Base-by-base conservation (phyloP, 2,797 vertebrate species). In the Eutrigla gurnardus region DNA sequence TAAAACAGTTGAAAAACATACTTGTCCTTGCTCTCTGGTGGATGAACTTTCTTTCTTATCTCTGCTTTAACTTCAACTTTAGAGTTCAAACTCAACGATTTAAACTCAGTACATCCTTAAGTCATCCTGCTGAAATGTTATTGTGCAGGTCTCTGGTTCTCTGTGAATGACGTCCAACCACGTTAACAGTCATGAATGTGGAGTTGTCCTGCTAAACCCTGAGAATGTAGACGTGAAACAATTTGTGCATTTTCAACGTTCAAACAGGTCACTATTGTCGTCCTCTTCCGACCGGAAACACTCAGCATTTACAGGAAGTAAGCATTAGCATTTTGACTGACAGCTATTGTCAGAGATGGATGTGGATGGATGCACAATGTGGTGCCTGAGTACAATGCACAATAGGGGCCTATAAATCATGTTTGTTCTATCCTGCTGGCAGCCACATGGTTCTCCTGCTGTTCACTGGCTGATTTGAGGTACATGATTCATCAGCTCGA, bases 271-370 rank as follows among this genome's bases (percentile, higher is more conserved):
- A 52, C 37, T 46, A 13, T 37, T 73, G 65, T 73, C 65, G 43
- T 75, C 36, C 35, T 8, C 25, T 53, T 33, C 37, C 35, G 32
- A 35, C 12, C 43, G 3, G 2, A 65, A 36, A 18, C 53, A 64
- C 17, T 62, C 17, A 25, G 37, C 53, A 49, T 61, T 57, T 43
- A 71, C 61, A 66, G 75, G 59, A 69, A 73, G 61, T 46, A 18
- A 50, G 63, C 65, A 45, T 84, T 78, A 78, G 52, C 59, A 64
- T 70, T 77, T 58, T 78, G 77, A 83, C 6, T 70, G 80, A 77
- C 74, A 73, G 57, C 49, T 58, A 45, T 15, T 65, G n/a, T 72
- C 57, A 46, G 50, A 70, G 60, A 72, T 7, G 58, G 39, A 73
- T 49, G 74, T 64, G 61, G 47, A 77, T 66, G 58, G 55, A 77